Evolutionary conservation across 2,888 invertebrate species (phyloP), one percentile per base, ranked within the genome.

Genomic region (Yponomeuta evonymella): DNA sequence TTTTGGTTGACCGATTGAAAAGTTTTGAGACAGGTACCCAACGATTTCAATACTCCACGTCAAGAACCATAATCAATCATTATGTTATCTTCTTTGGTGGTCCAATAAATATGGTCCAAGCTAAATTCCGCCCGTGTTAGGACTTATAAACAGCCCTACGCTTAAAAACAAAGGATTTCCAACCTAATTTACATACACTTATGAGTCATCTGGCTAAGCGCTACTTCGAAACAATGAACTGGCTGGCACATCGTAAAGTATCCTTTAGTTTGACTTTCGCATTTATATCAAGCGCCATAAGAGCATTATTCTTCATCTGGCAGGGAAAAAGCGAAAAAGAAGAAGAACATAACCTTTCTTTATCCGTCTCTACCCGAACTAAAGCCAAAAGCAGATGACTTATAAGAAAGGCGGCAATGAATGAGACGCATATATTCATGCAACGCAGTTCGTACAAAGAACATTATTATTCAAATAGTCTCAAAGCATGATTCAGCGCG

Each of bases 401-500:
- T 66, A 48, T 51, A 68, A 68, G 68, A 29, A 23, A 68, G 48
- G 68, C 15, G 23, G 68, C 48, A 48, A 68, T 68, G 68, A 51
- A 68, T 51, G 6, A 29, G 11, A 30, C 12, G 30, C 68, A 68
- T 68, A 12, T 68, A 12, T 23, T n/a, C 51, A 30, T 48, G 48
- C 30, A 15, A 29, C 48, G 36, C 36, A 48, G 23, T 67, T 33
- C 36, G 51, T 68, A 12, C 48, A 68, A 73, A 72, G 65, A 62
- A 43, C 66, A 74, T 75, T 73, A 71, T 72, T 71, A 75, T 74
- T 74, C 73, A 69, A 71, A 72, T 58, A 58, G 15, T 12, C 51
- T 58, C 15, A 12, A 58, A 58, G 51, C 79, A 78, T 79, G 75
- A 80, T 82, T 80, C 80, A 81, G 78, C 77, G 82, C 81, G 82